These are phyloP conservation scores for Sycophila sp. DNA, from an alignment of 1,140 invertebrate genomes.

Conservation along the genomic window DNA sequence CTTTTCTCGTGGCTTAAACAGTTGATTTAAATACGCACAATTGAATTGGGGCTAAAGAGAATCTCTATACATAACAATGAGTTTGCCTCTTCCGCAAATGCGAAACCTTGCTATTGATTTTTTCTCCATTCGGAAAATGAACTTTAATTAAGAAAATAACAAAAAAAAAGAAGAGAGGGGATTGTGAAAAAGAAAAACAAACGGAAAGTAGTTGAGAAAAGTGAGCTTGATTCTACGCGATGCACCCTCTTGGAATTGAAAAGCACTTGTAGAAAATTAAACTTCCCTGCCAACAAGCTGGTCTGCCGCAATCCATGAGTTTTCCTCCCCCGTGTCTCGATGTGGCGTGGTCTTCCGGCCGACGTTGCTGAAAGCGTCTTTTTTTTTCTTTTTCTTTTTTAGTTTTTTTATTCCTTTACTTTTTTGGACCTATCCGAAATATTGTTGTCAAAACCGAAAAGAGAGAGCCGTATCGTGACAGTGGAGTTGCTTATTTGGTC, in stretches of 20 bases:
- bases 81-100: not conserved
- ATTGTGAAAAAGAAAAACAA: not conserved
- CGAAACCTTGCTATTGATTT: not conserved
- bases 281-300: constrained; percentile 68
- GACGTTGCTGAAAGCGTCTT: constrained; percentile 62
- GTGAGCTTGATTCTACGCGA: constrained; percentile 13
- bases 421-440: constrained; percentile 41
- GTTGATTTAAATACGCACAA: not conserved
- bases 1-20: not conserved
- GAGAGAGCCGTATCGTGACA: constrained; percentile 37
- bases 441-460: constrained; percentile 42
- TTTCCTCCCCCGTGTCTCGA: constrained; percentile 60
- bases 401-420: constrained; percentile 38
- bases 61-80: not conserved
- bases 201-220: constrained; percentile 4
- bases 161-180: constrained; percentile 27
- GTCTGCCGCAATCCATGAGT: constrained; percentile 63
- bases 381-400: constrained; percentile 47
- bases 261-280: constrained; percentile 66
- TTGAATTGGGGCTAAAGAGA: not conserved
- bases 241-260: constrained; percentile 61
- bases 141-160: constrained; percentile 31
- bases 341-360: constrained; percentile 57
- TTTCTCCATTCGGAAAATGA: not conserved
- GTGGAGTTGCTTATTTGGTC: constrained; percentile 32